Base-by-base conservation (phyloP, 2,113 vertebrate species). In the Eulemur rufifrons region DNA sequence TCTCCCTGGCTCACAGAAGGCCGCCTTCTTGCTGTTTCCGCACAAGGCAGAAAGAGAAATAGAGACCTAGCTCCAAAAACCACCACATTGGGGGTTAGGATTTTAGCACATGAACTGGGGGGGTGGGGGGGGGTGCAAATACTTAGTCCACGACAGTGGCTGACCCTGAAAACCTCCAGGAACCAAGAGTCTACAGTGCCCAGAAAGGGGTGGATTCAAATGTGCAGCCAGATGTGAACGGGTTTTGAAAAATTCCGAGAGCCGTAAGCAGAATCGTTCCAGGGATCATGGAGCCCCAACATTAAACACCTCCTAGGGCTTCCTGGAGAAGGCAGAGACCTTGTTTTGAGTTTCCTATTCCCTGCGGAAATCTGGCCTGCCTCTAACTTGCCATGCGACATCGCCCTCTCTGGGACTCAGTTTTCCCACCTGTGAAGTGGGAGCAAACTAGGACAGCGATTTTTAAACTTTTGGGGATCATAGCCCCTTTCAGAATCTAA, bases 221-320 rank as follows among this genome's bases (percentile, higher is more conserved):
- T 25, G 10, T 27, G 63, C 39, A 45, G 20, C 39, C 68, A 8
- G 21, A 2, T 20, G 12, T 32, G 39, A 54, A 34, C 0, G 0
- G 39, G 54, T 15, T 80, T 59, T 12, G 29, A 52, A 23, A 34
- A 61, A 23, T 42, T 15, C 1, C 1, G 5, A 27, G 25, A 27
- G 32, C 18, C 14, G 0, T 5, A 7, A 32, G 52, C n/a, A n/a
- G 29, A 39, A 6, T 14, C 1, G 4, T 37, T 29, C 77, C 54
- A 12, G 18, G 63, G 45, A 39, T 2, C 17, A 0, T 0, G 27
- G 8, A 7, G 23, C 20, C 37, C 54, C 8, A 1, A 6, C 9
- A 0, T 4, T 61, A 27, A 56, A 42, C 21, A 21, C 23, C 17
- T 29, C 34, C 8, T 17, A 34, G 25, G 71, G 42, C 23, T 34